Conservation (phyloP, 2,113 vertebrate species). For the cat (Felis catus) region F.catus_Fca126_mat1.0 CM031416.1:18181501-18182000, state of each 20-base stretch:
- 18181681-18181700: too few relatives aligned
- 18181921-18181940: background rate
- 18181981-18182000: background rate
- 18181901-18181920: background rate
- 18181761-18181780: background rate
- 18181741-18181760: background rate
- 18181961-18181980: background rate
- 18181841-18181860: background rate
- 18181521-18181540: background rate
- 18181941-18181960: background rate
- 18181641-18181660: too few relatives aligned
- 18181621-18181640: too few relatives aligned
- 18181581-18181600: too few relatives aligned
- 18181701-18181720: too few relatives aligned
- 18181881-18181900: background rate
- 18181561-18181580: too few relatives aligned
- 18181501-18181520: background rate
- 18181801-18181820: background rate
- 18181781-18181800: background rate
- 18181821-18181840: background rate
- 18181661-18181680: too few relatives aligned
- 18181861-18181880: background rate
- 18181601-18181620: too few relatives aligned
- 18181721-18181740: too few relatives aligned
- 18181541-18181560: too few relatives aligned